Base-by-base conservation (phyloP, 2,797 vertebrate genomes). In the Sebastes wilsoni region DNA sequence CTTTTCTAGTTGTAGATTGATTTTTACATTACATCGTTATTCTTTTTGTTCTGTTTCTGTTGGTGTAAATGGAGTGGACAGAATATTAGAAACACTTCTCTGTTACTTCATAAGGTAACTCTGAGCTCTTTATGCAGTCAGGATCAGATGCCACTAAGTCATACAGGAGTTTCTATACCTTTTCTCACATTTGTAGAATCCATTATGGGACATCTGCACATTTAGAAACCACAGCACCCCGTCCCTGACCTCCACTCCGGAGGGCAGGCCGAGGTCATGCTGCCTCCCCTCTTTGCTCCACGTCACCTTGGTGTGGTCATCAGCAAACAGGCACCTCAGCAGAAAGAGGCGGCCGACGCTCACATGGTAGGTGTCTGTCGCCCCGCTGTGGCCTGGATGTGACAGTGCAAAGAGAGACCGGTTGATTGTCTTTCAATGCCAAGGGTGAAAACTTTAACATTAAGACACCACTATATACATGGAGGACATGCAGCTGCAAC, bases 151-250 rank as follows among this genome's bases (percentile, higher is more conserved):
- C 52, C 2, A 23, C 22, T 13, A 5, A 8, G n/a, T 11, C 7
- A 13, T 5, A 4, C 32, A 66, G 5, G 8, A 23, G 60, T 38
- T 27, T 9, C 22, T 52, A 1, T 89, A 96, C 95, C 93, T 91
- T 80, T 42, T 84, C 83, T 90, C 27, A 86, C 96, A 96, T 4
- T 72, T 83, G 89, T 96, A 96, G 16, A 16, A 72, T 77, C 94
- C 95, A 2, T 65, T 59, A 73, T 96, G 95, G 42, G 77, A 79
- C 16, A 70, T 28, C 36, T 88, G 72, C 18, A 91, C 84, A 11
- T 95, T 95, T 6, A 93, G 65, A 69, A 96, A 96, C 92, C 88
- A 95, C 69, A 96, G 83, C 0, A 54, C 0, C 1, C 84, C 60
- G 0, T 80, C 67, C 60, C 72, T 87, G 73, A 92, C 61, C 11